Evolutionary conservation across 2,113 vertebrate genomes (phyloP).

Genomic region (Miniopterus natalensis): DNA sequence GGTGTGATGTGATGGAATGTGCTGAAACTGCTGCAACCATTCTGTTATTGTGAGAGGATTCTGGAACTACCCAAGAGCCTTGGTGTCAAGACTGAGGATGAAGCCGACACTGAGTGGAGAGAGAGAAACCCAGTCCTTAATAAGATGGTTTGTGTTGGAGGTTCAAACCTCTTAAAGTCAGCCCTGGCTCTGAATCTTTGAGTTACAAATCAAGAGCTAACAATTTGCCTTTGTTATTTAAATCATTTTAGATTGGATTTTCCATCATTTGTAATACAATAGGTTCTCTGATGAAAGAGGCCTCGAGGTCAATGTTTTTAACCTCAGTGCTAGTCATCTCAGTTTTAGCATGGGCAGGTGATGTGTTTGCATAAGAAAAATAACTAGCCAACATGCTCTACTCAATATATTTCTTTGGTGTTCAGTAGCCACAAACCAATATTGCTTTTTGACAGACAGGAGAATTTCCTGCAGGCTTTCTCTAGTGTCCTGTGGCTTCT

Average conservation of each 20-base stretch:
- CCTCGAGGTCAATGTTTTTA: conserved; percentile 11
- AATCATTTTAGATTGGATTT: conserved; percentile 48
- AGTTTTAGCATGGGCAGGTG: not conserved
- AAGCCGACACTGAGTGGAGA: not conserved
- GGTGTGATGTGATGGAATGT: not conserved
- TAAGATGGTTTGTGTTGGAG: not conserved
- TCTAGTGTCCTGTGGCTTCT: not conserved
- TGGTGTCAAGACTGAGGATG: not conserved
- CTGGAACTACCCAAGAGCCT: not conserved
- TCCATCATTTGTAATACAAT: not conserved
- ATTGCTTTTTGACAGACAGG: not conserved
- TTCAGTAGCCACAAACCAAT: not conserved
- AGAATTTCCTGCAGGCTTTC: conserved; percentile 29
- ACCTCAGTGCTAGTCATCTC: not conserved
- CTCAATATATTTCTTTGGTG: conserved; percentile 9
- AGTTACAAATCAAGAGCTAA: not conserved
- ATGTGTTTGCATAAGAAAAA: conserved; percentile 24
- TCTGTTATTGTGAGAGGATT: not conserved
- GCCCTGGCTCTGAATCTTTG: not conserved
- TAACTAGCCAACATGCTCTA: not conserved
- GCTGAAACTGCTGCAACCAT: not conserved
- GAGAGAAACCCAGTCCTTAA: not conserved
- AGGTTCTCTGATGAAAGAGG: not conserved
- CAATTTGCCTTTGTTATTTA: conserved; percentile 4
- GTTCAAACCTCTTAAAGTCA: not conserved